phyloP scores from a whole-genome alignment of 2,797 vertebrate species.

The Fringilla coelebs region DNA sequence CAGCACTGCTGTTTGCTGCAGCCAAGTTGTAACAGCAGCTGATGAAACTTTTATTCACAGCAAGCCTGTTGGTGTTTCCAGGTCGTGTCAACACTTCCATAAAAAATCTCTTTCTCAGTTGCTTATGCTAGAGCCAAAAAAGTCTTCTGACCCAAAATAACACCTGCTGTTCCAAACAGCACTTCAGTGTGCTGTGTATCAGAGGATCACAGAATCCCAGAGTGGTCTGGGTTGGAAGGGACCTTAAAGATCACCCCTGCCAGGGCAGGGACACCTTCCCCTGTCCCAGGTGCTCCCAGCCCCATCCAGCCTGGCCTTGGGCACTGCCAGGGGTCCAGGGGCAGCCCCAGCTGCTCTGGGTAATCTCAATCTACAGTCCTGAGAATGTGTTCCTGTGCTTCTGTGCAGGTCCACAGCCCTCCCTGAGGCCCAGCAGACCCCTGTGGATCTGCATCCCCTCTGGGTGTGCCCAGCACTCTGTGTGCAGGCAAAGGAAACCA shows the following conservation, averaged over 20 bases:
- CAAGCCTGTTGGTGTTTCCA: constrained; percentile 23
- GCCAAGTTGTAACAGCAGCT: not conserved
- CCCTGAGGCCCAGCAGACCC: not conserved
- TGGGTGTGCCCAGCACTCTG: fast-evolving
- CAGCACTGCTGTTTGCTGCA: not conserved
- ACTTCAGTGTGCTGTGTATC: not conserved
- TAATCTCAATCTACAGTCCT: not conserved
- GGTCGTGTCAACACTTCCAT: not conserved
- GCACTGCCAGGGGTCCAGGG: not conserved
- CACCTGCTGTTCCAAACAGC: not conserved
- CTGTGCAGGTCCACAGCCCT: not conserved
- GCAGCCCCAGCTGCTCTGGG: not conserved
- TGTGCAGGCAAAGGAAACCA: not conserved
- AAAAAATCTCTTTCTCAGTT: not conserved
- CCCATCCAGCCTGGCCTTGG: not conserved
- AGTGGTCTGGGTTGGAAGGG: not conserved
- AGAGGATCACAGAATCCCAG: not conserved
- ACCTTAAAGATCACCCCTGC: fast-evolving
- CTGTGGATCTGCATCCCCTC: fast-evolving
- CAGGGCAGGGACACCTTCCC: not conserved
- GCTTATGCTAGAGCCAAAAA: not conserved
- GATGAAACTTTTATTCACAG: constrained; percentile 44
- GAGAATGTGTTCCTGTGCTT: fast-evolving
- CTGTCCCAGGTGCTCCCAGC: not conserved
- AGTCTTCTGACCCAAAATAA: not conserved